Evolutionary conservation across 1,140 invertebrate species (phyloP), one percentile per base, ranked within the genome.

Genomic region (Cydia fagiglandana): DNA sequence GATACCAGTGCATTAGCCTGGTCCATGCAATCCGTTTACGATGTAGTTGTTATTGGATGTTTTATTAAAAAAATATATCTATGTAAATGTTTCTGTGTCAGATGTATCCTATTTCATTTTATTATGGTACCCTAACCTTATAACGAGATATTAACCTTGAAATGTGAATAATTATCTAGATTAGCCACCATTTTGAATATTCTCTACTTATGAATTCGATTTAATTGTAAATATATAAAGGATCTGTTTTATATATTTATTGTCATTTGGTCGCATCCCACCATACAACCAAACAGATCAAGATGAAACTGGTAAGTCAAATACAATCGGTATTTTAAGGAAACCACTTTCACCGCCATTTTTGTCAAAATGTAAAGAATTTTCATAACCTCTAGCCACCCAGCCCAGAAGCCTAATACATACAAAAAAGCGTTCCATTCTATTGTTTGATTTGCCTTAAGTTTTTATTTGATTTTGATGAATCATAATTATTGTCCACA

Each of bases 261-360:
- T 64, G 64, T 30, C 28, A 64, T 64, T 30, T 64, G 20, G 28
- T 64, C 64, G 28, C 10, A 10, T 30, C 28, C 17, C 4, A 28
- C 24, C n/a, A 64, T 64, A 28, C 28, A 64, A 30, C 6, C 24
- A 68, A 30, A n/a, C 24, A 68, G 15, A 68, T 6, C 4, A 34
- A 30, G 28, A 68, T 68, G 64, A 68, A 68, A 68, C 64, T 68
- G 64, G 64, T 68, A 28, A 68, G 28, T 64, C n/a, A 12, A 61
- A 24, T 0, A 47, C 45, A 47, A 13, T 47, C 7, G 45, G 45
- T 47, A 34, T n/a, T n/a, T n/a, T 28, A 28, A 28, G 28, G 28
- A 28, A 28, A 28, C 28, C 1, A 28, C 28, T 28, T 28, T 28
- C 30, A 30, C 2, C 2, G 30, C 30, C 30, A 30, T 30, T 30